A percentile compares a stretch with the other conserved stretches of the same genome.
These are phyloP conservation scores for Rosalia funebris DNA, from an alignment of 2,888 invertebrate genomes.

Conservation along the genomic window DNA sequence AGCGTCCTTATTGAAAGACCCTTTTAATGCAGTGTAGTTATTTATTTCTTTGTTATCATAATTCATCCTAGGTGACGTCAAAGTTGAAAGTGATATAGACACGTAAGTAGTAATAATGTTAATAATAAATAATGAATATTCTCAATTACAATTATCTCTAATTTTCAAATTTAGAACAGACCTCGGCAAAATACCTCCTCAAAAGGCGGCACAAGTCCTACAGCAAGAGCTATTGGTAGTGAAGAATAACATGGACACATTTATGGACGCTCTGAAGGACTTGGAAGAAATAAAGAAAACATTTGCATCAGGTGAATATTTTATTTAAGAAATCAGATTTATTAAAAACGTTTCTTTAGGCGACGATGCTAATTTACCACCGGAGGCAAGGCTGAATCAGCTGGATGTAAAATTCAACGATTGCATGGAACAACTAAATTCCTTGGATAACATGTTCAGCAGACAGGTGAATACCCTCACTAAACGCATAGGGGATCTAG, in stretches of 20 bases:
- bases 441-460: conserved; percentile 58
- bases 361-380: conserved; percentile 22
- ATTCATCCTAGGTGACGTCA: too few relatives aligned
- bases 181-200: not conserved
- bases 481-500: conserved; percentile 65
- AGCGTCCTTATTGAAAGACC: too few relatives aligned
- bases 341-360: not conserved
- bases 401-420: conserved; percentile 52
- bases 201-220: not conserved
- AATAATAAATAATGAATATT: not conserved
- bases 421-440: conserved; percentile 52
- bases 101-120: not conserved
- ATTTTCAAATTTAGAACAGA: not conserved
- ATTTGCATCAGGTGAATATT: conserved; percentile 13
- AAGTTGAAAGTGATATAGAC: too few relatives aligned
- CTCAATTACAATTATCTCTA: too few relatives aligned
- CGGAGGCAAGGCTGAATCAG: conserved; percentile 33
- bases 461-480: conserved; percentile 65
- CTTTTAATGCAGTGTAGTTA: too few relatives aligned
- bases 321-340: too few relatives aligned
- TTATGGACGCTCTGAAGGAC: conserved; percentile 34
- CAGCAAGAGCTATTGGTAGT: conserved; percentile 5
- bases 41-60: too few relatives aligned
- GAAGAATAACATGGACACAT: not conserved
- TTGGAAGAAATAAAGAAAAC: conserved; percentile 39